phyloP scores from a whole-genome alignment of 2,113 vertebrate species.

The Plestiodon gilberti region DNA sequence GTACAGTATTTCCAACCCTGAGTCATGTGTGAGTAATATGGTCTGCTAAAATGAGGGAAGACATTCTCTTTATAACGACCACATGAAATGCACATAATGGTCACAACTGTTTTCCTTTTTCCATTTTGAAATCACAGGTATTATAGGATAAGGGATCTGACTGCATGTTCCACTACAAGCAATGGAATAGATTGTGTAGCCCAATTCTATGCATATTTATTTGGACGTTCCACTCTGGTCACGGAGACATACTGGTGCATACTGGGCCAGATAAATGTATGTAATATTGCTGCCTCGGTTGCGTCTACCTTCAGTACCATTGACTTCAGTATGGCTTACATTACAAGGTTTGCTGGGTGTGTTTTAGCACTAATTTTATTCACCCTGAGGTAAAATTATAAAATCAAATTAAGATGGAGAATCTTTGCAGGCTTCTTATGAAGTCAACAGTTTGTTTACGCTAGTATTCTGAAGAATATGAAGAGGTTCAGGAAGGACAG shows the following conservation, averaged over 20 bases:
- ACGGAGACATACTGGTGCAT: too few species aligned
- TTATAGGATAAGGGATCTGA: constrained; percentile 15
- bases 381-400: neutral
- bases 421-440: neutral
- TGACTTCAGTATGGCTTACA: too few species aligned
- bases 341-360: too few species aligned
- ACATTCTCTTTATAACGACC: too few species aligned
- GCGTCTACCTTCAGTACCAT: too few species aligned
- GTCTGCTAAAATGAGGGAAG: too few species aligned
- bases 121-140: constrained; percentile 51
- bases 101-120: constrained; percentile 17
- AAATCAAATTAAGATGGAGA: constrained; percentile 37
- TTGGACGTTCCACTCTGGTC: too few species aligned
- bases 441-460: constrained; percentile 51
- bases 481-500: constrained; percentile 49
- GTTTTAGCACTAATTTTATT: neutral
- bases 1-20: too few species aligned
- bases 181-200: neutral
- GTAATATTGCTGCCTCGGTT: too few species aligned
- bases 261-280: too few species aligned
- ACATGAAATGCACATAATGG: neutral
- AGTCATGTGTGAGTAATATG: too few species aligned
- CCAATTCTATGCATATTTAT: too few species aligned
- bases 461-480: constrained; percentile 42
- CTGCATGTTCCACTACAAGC: neutral